Conservation (phyloP, 2,113 vertebrate genomes). For the Lycaon pictus region DNA sequence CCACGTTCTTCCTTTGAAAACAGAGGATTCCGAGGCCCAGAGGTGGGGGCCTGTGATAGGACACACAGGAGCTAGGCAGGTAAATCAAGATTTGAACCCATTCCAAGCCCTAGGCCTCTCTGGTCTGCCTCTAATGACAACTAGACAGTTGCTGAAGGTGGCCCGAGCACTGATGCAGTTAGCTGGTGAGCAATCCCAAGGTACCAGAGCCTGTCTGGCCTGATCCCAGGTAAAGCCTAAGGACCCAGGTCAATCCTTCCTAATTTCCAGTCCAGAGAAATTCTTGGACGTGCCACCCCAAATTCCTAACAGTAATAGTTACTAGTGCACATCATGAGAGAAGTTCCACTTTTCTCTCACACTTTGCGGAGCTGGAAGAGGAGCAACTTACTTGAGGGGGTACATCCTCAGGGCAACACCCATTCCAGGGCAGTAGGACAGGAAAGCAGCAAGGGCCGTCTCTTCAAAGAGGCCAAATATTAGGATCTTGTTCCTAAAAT, state of each 20-base stretch:
- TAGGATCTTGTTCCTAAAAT: slow-evolving; percentile 90
- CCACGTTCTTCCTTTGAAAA: not conserved
- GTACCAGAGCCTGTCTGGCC: not conserved
- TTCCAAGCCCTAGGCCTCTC: not conserved
- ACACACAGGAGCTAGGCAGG: not conserved
- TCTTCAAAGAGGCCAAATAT: slow-evolving; percentile 93
- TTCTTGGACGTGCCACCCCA: no score
- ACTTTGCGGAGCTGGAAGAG: not conserved
- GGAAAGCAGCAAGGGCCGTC: slow-evolving; percentile 91
- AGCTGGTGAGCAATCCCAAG: not conserved
- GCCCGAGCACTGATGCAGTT: fast-evolving
- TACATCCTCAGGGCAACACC: slow-evolving; percentile 92
- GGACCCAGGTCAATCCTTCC: not conserved
- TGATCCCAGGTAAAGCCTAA: not conserved
- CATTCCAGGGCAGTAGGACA: slow-evolving; percentile 93
- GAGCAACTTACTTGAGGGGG: slow-evolving; percentile 90
- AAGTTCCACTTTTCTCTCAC: no score
- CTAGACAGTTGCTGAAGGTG: not conserved
- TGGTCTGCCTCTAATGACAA: not conserved
- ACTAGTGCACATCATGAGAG: fast-evolving
- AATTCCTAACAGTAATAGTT: not conserved
- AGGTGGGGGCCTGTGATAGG: fast-evolving
- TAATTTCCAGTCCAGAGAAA: not conserved
- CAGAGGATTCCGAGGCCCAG: not conserved
- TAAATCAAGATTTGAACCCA: not conserved